phyloP scores from a whole-genome alignment of 1,140 invertebrate species.

The Hyles euphorbiae region DNA sequence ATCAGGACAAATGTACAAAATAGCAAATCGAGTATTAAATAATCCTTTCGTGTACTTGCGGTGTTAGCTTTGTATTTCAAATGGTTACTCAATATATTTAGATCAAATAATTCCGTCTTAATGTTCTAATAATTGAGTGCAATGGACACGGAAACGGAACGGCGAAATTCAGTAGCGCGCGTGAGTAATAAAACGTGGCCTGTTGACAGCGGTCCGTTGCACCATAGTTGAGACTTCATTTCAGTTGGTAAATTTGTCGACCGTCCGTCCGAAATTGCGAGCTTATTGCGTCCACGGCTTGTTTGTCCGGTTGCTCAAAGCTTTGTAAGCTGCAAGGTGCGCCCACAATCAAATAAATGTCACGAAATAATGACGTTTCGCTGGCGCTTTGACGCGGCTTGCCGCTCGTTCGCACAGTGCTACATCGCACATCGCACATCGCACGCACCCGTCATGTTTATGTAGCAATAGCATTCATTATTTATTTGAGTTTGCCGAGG shows the following conservation, averaged over 20 bases:
- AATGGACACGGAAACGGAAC: constrained; percentile 39
- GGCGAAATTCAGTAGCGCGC: constrained; percentile 55
- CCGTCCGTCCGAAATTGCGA: constrained; percentile 55
- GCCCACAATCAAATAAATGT: constrained; percentile 45
- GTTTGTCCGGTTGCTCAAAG: constrained; percentile 58
- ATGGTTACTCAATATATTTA: no score
- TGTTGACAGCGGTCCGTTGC: constrained; percentile 53
- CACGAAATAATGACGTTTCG: constrained; percentile 26
- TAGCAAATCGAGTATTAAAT: no score
- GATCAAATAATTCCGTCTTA: no score
- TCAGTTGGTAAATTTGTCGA: constrained; percentile 68
- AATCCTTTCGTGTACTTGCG: no score
- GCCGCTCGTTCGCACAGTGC: no score
- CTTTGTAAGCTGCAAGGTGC: constrained; percentile 53
- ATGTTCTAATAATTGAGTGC: background rate
- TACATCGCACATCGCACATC: no score
- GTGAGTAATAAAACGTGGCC: constrained; percentile 62
- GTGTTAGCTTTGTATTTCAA: no score
- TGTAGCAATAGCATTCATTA: background rate
- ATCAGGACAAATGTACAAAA: no score
- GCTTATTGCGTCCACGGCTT: constrained; percentile 63
- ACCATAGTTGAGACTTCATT: constrained; percentile 59
- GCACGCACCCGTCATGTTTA: background rate
- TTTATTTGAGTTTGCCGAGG: no score
- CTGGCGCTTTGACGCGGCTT: constrained; percentile 7